Evolutionary conservation across 2,888 invertebrate genomes (phyloP), one percentile per base, ranked within the genome.

Genomic region (Romanomermis culicivorax): DNA sequence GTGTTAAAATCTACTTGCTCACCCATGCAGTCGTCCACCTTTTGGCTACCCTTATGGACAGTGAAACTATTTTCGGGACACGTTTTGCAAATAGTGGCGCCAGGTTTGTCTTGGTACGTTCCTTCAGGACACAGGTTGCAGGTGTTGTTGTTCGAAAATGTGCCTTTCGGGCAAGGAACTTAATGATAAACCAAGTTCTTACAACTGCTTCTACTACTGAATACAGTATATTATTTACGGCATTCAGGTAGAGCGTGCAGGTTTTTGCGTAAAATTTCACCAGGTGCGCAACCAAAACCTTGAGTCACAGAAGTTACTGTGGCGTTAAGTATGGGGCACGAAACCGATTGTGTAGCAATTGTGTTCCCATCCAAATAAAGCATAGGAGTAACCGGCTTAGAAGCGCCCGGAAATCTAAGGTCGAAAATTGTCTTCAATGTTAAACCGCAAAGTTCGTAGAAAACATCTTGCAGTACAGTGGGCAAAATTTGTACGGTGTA

Each of bases 141-240:
- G 69, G 80, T 78, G 65, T 85, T 83, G 72, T 88, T 86, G 64
- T 86, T 85, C 62, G 83, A 83, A 65, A 80, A 88, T 0, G 91
- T 88, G 64, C 95, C 95, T 61, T 89, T 88, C 4, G 95, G 93
- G 69, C 97, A 97, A 67, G 93, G 85, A 58, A 91, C 85, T 85
- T 65, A 61, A 77, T 75, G 58, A 54, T 52, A n/a, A n/a, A n/a
- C n/a, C n/a, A 53, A 51, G 42, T 30, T 20, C 20, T 52, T n/a
- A 51, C 4, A 51, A 7, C 36, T 36, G 36, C 17, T 11, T 36
- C 7, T 36, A 11, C 17, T 36, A 17, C 17, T 7, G 17, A 11
- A 11, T 36, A 36, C 36, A n/a, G n/a, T n/a, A n/a, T n/a, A n/a
- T n/a, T 64, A 79, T 82, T 80, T 74, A 84, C 84, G 76, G 76